phyloP scores from a whole-genome alignment of 92 coral and sea anemone genomes.

The Epizoanthus scotinus region DNA sequence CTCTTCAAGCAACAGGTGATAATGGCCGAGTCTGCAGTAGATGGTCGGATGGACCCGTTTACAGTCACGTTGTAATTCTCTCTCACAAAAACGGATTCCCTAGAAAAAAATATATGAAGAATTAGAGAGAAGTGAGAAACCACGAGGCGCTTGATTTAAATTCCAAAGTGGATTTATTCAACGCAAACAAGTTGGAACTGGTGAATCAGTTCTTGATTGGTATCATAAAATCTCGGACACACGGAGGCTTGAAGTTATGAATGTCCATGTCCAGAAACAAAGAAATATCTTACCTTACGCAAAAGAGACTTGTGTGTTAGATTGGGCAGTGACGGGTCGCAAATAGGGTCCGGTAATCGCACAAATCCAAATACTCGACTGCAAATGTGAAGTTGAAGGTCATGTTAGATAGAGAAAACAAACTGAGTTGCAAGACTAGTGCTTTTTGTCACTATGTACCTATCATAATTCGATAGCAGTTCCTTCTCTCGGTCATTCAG shows the following conservation, averaged over 20 bases:
- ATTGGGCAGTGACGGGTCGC: slow-evolving; percentile 88
- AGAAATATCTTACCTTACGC: slow-evolving; percentile 71
- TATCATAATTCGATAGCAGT: slow-evolving; percentile 94
- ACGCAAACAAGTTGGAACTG: background rate
- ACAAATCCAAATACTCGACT: slow-evolving; percentile 99
- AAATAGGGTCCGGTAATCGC: slow-evolving; percentile 95
- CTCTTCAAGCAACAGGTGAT: slow-evolving; percentile 97
- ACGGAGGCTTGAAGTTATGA: background rate
- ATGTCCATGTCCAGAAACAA: slow-evolving; percentile 23
- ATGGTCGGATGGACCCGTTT: slow-evolving; percentile 78
- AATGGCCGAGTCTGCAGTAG: slow-evolving; percentile 94
- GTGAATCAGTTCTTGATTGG: slow-evolving; percentile 1
- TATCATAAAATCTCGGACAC: slow-evolving; percentile 1
- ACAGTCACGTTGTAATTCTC: slow-evolving; percentile 77
- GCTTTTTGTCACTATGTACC: slow-evolving; percentile 66
- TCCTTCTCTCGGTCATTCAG: slow-evolving; percentile 99
- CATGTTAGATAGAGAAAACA: slow-evolving; percentile 30
- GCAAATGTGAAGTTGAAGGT: slow-evolving; percentile 51
- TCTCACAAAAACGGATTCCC: slow-evolving; percentile 91
- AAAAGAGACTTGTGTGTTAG: slow-evolving; percentile 93
- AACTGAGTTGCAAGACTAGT: slow-evolving; percentile 38
- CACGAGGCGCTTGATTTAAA: slow-evolving; percentile 20
- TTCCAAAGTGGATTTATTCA: slow-evolving; percentile 14
- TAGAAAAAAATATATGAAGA: slow-evolving; percentile 39
- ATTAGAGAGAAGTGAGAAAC: slow-evolving; percentile 23